These are phyloP conservation scores for Caenorhabditis wallacei DNA, from an alignment of 2,888 invertebrate species.

Conservation along the genomic window DNA sequence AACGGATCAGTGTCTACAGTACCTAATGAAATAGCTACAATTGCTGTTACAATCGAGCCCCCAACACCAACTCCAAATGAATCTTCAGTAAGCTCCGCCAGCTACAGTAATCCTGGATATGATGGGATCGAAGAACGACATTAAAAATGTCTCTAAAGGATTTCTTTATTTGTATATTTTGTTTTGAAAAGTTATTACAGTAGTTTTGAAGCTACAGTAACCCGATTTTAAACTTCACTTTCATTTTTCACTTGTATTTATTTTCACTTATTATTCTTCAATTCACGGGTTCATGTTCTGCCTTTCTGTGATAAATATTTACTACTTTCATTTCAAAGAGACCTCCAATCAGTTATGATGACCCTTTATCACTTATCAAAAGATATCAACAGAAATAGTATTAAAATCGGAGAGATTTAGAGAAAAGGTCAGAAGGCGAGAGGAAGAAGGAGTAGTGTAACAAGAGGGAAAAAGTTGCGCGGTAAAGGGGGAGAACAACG, in stretches of 20 bases:
- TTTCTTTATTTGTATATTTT: slow-evolving; percentile 10
- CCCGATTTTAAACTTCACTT: neutral
- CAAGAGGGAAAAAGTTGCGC: slow-evolving; percentile 17
- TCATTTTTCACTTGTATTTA: neutral
- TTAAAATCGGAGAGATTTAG: slow-evolving; percentile 27
- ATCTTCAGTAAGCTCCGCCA: slow-evolving; percentile 11
- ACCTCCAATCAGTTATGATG: slow-evolving; percentile 26
- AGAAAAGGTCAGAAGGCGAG: slow-evolving; percentile 52
- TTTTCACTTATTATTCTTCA: neutral
- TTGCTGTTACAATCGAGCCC: slow-evolving; percentile 15
- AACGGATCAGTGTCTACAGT: neutral
- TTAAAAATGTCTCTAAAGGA: neutral
- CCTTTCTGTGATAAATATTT: slow-evolving; percentile 14
- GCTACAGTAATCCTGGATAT: slow-evolving; percentile 47
- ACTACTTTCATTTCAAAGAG: neutral
- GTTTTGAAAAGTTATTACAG: neutral
- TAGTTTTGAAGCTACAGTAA: neutral
- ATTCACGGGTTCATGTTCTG: neutral
- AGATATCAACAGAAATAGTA: slow-evolving; percentile 20
- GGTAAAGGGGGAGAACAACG: neutral
- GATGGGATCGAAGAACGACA: neutral
- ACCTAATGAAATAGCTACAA: neutral
- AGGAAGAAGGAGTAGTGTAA: slow-evolving; percentile 33
- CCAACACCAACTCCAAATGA: slow-evolving; percentile 36
- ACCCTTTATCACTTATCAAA: slow-evolving; percentile 35